Conservation (phyloP, 2,797 vertebrate species). For the Sebastes wilsoni region DNA sequence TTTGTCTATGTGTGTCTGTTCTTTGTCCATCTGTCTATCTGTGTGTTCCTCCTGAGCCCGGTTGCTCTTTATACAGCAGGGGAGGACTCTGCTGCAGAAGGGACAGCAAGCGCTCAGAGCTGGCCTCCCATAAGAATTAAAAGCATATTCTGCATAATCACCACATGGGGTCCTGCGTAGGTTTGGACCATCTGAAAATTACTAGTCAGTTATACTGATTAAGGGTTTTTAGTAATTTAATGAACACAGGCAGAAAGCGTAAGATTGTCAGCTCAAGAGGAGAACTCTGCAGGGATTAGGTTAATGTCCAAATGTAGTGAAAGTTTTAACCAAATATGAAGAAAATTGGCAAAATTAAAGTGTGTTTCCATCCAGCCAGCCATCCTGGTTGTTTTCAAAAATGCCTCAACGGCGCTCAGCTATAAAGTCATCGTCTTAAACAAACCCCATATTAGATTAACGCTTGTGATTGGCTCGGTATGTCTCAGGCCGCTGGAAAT, state of each 20-base stretch:
- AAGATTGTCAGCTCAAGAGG: background rate
- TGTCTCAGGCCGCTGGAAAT: background rate
- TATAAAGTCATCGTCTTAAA: background rate
- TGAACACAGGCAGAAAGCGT: background rate
- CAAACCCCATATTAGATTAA: background rate
- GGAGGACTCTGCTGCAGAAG: background rate
- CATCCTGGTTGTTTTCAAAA: background rate
- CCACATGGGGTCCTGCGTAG: background rate
- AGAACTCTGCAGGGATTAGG: background rate
- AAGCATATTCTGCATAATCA: background rate
- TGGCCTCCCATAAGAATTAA: background rate
- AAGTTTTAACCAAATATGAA: too few species aligned
- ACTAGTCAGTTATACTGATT: background rate
- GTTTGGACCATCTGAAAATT: background rate
- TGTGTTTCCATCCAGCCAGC: background rate
- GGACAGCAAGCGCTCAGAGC: background rate
- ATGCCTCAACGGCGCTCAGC: background rate
- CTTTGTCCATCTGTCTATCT: constrained; percentile 28
- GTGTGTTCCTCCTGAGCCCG: background rate
- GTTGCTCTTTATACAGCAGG: background rate
- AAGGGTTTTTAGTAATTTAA: background rate
- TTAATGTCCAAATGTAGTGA: background rate
- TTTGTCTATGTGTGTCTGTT: background rate
- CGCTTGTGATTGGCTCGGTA: background rate
- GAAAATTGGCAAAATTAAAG: too few species aligned